Conservation (phyloP, 2,113 vertebrate genomes). For the Probosciger aterrimus region DNA sequence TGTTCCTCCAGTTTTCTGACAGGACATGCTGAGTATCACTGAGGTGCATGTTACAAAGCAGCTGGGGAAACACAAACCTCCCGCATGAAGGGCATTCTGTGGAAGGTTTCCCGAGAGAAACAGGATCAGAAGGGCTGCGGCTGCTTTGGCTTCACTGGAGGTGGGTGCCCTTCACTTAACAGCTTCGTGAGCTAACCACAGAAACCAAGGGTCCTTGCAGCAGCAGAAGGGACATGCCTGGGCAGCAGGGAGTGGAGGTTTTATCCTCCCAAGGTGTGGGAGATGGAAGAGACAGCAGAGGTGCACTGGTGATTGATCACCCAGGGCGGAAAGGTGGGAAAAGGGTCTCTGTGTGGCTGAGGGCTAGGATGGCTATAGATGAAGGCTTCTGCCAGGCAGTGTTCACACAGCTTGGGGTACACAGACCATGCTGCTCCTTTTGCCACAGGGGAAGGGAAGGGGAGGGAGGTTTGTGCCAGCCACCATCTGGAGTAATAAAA, state of each 20-base stretch:
- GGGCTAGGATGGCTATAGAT: not conserved
- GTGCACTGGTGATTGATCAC: not conserved
- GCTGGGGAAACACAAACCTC: not conserved
- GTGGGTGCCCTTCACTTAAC: not conserved
- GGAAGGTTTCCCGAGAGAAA: not conserved
- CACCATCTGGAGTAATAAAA: too few relatives aligned
- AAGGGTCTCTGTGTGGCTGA: not conserved
- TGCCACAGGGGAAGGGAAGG: not conserved
- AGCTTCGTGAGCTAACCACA: not conserved
- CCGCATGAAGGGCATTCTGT: not conserved
- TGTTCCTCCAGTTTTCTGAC: not conserved
- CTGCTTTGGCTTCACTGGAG: not conserved
- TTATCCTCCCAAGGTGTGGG: not conserved
- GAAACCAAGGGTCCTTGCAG: not conserved
- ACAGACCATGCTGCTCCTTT: fast-evolving
- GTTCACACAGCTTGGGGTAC: not conserved
- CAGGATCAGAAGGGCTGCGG: not conserved
- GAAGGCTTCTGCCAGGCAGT: not conserved
- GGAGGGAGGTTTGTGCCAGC: not conserved
- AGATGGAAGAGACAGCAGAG: not conserved
- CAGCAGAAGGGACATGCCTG: not conserved
- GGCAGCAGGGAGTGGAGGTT: not conserved
- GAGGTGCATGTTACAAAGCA: not conserved
- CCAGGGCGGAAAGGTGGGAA: not conserved
- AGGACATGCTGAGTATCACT: not conserved